Evolutionary conservation across 1,140 invertebrate species (phyloP).

Genomic region (Lepidurus couesii): DNA sequence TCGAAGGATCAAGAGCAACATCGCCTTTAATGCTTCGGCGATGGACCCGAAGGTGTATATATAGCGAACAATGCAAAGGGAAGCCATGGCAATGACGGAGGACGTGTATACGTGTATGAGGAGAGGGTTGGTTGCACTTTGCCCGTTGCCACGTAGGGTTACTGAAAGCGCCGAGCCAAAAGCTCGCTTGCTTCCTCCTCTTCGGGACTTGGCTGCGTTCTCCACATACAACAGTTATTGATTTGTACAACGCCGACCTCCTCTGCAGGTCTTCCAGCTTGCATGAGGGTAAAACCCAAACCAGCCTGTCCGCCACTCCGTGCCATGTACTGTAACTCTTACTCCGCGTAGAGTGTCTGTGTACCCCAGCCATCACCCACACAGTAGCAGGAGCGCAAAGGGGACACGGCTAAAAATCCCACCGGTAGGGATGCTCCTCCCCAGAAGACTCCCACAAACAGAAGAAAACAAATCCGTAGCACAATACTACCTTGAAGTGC

Average conservation of each 20-base stretch:
- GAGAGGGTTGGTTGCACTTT: neutral
- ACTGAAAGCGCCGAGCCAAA: neutral
- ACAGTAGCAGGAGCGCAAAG: no score
- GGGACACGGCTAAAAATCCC: no score
- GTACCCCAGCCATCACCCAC: no score
- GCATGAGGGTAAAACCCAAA: neutral
- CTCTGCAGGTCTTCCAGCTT: constrained; percentile 20
- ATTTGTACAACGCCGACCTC: constrained; percentile 1
- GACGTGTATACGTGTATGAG: neutral
- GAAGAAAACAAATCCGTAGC: no score
- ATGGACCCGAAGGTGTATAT: neutral
- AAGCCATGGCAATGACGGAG: constrained; percentile 7
- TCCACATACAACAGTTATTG: constrained; percentile 15
- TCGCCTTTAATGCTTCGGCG: neutral
- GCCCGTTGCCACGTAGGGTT: neutral
- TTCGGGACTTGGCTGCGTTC: neutral
- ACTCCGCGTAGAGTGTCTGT: no score
- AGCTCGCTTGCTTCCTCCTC: neutral
- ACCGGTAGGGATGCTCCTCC: no score
- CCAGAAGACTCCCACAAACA: no score
- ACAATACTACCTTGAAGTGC: no score
- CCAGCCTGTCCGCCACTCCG: no score
- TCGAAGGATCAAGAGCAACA: no score
- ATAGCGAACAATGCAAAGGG: neutral
- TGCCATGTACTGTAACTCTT: no score